Conservation (phyloP, 2,888 invertebrate genomes). For the Chorisops tibialis region DNA sequence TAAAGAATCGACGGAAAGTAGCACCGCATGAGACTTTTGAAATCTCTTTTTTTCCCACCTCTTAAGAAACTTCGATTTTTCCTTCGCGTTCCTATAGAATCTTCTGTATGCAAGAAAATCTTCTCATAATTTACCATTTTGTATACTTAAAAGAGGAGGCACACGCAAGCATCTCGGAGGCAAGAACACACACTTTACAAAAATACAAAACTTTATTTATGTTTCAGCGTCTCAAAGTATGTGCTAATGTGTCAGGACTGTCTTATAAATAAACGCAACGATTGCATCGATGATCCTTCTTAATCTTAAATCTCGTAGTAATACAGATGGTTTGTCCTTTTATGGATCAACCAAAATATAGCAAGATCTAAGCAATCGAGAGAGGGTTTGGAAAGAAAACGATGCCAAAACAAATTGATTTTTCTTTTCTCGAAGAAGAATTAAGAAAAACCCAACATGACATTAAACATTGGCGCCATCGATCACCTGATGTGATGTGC, state of each 20-base stretch:
- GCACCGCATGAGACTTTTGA: slow-evolving; percentile 23
- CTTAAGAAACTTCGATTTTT: too few relatives aligned
- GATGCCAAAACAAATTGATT: too few relatives aligned
- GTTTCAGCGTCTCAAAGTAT: neutral
- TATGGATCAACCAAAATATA: too few relatives aligned
- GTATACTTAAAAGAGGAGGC: slow-evolving; percentile 18
- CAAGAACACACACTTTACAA: slow-evolving; percentile 1
- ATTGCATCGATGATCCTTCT: too few relatives aligned
- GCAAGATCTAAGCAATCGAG: neutral
- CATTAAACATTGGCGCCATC: slow-evolving; percentile 27
- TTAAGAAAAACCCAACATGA: neutral
- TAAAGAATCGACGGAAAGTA: slow-evolving; percentile 36
- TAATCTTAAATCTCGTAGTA: too few relatives aligned
- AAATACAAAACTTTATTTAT: slow-evolving; percentile 16
- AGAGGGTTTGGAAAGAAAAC: too few relatives aligned
- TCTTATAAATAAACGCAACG: slow-evolving; percentile 1
- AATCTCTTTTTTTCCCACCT: neutral
- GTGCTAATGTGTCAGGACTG: slow-evolving; percentile 17
- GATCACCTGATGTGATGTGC: slow-evolving; percentile 22
- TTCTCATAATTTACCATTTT: too few relatives aligned
- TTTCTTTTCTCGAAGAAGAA: too few relatives aligned
- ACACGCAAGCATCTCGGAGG: slow-evolving; percentile 5
- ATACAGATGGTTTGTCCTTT: too few relatives aligned
- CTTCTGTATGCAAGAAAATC: too few relatives aligned
- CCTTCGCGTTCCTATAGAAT: too few relatives aligned